These are phyloP conservation scores for Chelmon rostratus DNA, from an alignment of 2,797 vertebrate genomes.

Conservation along the genomic window DNA sequence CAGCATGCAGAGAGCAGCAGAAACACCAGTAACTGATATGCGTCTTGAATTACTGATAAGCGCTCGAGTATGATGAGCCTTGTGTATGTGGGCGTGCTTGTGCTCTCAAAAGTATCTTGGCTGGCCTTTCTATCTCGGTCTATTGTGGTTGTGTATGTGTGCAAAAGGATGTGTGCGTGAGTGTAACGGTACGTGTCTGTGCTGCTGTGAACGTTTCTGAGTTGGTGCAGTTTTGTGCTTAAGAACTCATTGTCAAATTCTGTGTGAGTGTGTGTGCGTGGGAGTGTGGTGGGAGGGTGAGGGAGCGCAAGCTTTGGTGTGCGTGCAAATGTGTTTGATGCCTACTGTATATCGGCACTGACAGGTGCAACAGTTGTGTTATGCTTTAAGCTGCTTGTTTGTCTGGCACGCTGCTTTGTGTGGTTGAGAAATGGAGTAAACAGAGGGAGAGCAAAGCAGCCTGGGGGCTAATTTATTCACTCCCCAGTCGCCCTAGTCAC, in stretches of 20 bases:
- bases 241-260: conserved; percentile 55
- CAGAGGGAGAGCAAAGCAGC: conserved; percentile 81
- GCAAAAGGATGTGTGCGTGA: conserved; percentile 20
- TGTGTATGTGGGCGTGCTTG: conserved; percentile 66
- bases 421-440: conserved; percentile 85
- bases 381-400: conserved; percentile 82
- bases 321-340: conserved; percentile 71
- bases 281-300: conserved; percentile 39
- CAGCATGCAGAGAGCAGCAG: conserved; percentile 84
- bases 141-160: conserved; percentile 52
- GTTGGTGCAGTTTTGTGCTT: conserved; percentile 50
- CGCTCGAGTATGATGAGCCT: conserved; percentile 73
- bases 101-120: conserved; percentile 55
- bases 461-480: conserved; percentile 87
- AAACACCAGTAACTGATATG: conserved; percentile 86
- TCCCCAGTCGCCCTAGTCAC: conserved; percentile 79
- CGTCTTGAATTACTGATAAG: conserved; percentile 88
- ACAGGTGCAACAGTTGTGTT: conserved; percentile 86
- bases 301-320: conserved; percentile 37
- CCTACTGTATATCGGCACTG: conserved; percentile 74
- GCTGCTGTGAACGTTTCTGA: conserved; percentile 42
- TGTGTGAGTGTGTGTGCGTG: conserved; percentile 18
- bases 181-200: conserved; percentile 18
- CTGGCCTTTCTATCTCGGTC: conserved; percentile 46
- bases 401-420: conserved; percentile 78